Base-by-base conservation (phyloP, 2,113 vertebrate genomes). In the Notothenia coriiceps region DNA sequence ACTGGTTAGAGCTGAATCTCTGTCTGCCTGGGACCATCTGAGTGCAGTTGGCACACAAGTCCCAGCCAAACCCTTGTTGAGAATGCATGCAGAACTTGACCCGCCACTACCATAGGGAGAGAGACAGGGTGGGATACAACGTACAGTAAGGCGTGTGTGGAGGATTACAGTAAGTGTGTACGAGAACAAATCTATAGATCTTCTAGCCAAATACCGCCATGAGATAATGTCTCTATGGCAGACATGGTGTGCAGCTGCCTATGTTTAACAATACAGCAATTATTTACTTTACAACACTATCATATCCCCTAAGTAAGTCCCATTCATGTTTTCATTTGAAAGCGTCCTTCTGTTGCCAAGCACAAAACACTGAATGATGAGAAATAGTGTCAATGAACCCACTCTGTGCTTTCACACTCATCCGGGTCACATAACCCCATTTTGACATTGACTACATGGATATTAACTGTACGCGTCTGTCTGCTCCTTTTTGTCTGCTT, bases 71-170 rank as follows among this genome's bases (percentile, higher is more conserved):
- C 88, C 94, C 93, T 92, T 43, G 77, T 55, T 79, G 87, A 86
- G 91, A 84, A 93, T 92, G 92, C 82, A 88, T 64, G 68, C 83
- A 82, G 91, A 91, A 91, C 87, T 85, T 92, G 91, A 90, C 88
- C 70, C 35, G 35, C 35, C 77, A 88, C 73, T 35, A 83, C 85
- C 61, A 67, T 66, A 72, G 81, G 83, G 84, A 91, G 86, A 82
- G 86, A 87, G 78, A 82, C 88, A 65, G 86, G 91, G 84, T 79
- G 77, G 82, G 89, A 81, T 49, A 70, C 68, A 47, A 47, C 67
- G 61, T 52, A 40, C 35, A 40, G 35, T 40, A 59, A 20, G 63
- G 68, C 49, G 63, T 80, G 79, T 74, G 70, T 71, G 62, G 49
- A 33, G 25, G 64, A 22, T 11, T 25, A 52, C 73, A 77, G 59